Conservation (phyloP, 1,140 invertebrate species). For the Saccostrea glomerata region DNA sequence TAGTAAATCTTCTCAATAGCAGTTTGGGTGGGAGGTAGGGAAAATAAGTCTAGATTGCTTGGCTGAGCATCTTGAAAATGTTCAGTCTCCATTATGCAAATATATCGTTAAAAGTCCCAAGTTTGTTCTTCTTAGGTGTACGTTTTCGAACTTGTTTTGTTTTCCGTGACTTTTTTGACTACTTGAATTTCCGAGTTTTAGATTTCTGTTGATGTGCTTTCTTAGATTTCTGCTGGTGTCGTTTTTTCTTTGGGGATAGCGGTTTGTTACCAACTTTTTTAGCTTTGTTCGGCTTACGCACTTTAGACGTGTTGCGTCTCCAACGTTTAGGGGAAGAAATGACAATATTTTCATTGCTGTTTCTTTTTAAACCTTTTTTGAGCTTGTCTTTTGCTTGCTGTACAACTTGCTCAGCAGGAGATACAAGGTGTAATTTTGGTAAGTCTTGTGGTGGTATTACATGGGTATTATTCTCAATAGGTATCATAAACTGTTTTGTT, state of each 20-base stretch:
- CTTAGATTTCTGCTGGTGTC: not conserved
- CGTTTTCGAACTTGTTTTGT: not conserved
- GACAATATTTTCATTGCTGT: not conserved
- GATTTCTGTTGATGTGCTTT: not conserved
- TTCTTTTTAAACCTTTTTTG: conserved; percentile 43
- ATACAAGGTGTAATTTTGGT: conserved; percentile 40
- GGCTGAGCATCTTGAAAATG: conserved; percentile 51
- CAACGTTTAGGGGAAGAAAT: not conserved
- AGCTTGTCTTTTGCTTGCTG: conserved; percentile 46
- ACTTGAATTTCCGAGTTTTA: not conserved
- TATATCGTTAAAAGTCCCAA: not conserved
- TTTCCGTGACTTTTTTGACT: not conserved
- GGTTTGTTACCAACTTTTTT: not conserved
- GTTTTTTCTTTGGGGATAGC: not conserved
- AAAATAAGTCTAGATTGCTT: conserved; percentile 47
- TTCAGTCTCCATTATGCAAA: conserved; percentile 46
- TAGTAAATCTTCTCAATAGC: conserved; percentile 52
- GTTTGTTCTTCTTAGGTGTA: not conserved
- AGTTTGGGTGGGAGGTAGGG: conserved; percentile 53
- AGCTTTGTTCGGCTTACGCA: not conserved
- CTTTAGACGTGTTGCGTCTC: not conserved
- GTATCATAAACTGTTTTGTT: conserved; percentile 47
- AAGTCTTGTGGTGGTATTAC: not conserved
- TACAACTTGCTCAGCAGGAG: conserved; percentile 39
- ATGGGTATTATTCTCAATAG: not conserved